phyloP scores from a whole-genome alignment of 2,888 invertebrate genomes.

The Scrobipalpa atriplicella region DNA sequence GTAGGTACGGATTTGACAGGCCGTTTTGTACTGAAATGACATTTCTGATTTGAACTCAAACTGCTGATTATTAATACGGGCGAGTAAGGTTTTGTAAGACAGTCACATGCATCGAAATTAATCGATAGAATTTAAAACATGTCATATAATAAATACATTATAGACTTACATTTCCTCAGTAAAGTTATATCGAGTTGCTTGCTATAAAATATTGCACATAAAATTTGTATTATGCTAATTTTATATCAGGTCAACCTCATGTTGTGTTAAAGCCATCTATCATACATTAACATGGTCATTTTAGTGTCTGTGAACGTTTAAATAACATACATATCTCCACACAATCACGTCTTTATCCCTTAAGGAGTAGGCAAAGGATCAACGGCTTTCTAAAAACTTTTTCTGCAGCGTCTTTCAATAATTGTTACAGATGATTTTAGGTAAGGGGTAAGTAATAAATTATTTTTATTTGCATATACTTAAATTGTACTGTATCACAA shows the following conservation, averaged over 20 bases:
- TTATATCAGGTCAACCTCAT: conserved; percentile 27
- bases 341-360: background rate
- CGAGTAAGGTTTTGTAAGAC: too few species aligned
- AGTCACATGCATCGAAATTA: too few species aligned
- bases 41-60: too few species aligned
- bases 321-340: background rate
- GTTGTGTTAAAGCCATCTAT: conserved; percentile 23
- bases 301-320: conserved; percentile 3
- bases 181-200: background rate
- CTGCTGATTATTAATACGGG: too few species aligned
- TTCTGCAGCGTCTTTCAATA: too few species aligned
- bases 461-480: too few species aligned
- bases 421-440: too few species aligned
- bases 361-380: background rate
- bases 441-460: too few species aligned
- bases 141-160: background rate
- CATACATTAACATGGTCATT: conserved; percentile 27
- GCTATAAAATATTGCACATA: conserved; percentile 25
- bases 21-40: too few species aligned
- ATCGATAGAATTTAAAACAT: background rate
- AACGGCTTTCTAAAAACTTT: too few species aligned
- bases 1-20: too few species aligned
- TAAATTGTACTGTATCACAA: too few species aligned
- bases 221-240: conserved; percentile 32
- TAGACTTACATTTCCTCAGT: conserved; percentile 8